Base-by-base conservation (phyloP, 2,888 invertebrate genomes). In the Lymantria monacha region DNA sequence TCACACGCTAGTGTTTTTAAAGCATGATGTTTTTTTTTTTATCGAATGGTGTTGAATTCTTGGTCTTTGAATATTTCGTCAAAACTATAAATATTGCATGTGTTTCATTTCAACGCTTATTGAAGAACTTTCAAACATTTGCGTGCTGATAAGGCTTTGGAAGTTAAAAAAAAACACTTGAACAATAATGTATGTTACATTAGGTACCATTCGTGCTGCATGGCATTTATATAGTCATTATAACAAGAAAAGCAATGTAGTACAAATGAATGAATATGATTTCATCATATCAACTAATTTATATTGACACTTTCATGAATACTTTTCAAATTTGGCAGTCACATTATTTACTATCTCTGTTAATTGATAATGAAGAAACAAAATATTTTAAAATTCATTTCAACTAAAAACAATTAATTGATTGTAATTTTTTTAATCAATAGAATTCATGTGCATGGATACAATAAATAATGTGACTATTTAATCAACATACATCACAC, bases 321-420 rank as follows among this genome's bases (percentile, higher is more conserved):
- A 86, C 85, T 85, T 81, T 59, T 79, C 60, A 78, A 74, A 79
- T 85, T 87, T 86, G 85, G 87, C 86, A 82, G 83, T 81, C 83
- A 80, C 78, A 79, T 79, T 78, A 78, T 79, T 73, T 65, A 68
- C 33, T 33, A 8, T 22, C 22, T 22, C 22, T 22, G 22, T 33
- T 33, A 33, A 8, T 33, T 7, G 10, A 22, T 22, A 5, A 5
- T 3, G 22, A 3, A 3, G 22, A 22, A 22, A 22, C 3, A 5
- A 2, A 22, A 22, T 22, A 22, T 22, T 22, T 22, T n/a, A 38
- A n/a, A 1, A 33, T 33, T 33, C 10, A 33, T 33, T 33, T 33
- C 9, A 8, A 33, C 9, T 33, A 33, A 10, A 33, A 10, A 33
- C 1, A 33, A 33, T 30, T 30, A 7, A 30, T 7, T 9, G 9